Base-by-base conservation (phyloP, 2,888 invertebrate genomes). In the Drosophila paranaensis region DNA sequence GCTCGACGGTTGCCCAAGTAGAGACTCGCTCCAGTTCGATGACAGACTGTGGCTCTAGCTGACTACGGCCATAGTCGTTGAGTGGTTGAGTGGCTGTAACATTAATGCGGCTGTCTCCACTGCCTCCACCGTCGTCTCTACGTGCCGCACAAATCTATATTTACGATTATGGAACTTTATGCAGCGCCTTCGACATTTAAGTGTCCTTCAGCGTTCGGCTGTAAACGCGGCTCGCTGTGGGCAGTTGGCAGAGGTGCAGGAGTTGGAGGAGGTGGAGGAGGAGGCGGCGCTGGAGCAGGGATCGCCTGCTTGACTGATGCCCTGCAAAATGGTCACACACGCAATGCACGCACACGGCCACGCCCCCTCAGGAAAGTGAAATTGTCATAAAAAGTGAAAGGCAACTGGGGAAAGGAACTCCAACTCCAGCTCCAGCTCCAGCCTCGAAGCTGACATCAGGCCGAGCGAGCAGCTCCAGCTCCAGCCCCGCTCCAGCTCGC, bases 361-460 rank as follows among this genome's bases (percentile, higher is more conserved):
- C 33, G 33, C 33, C 33, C 33, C 33, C 33, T 33, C 8, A 68
- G 61, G 89, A 86, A 86, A 86, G 89, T 88, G 85, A 88, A 87
- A 89, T 81, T 88, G 87, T 81, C 89, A 77, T 87, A 89, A 87
- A 88, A 89, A 89, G 87, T 85, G 88, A 87, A 89, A 88, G 86
- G 85, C 89, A 77, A 82, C 85, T 78, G 69, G 89, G 87, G 88
- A 80, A 79, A 81, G 68, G 46, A 39, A 60, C 30, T 53, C 51
- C 33, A 8, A 33, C 50, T 57, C 33, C 40, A 40, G 20, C 20
- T 20, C 20, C 20, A 20, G 20, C 20, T 53, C 33, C 46, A 50
- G n/a, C 30, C 16, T 48, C 48, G 39, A 35, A 30, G 46, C 43
- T 58, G 69, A 68, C 67, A 56, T 57, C 69, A 57, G 64, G 16